Percentiles rank a stretch among this genome's conserved stretches.
These are phyloP conservation scores for Limosa lapponica DNA, from an alignment of 2,797 vertebrate species.

Conservation along the genomic window DNA sequence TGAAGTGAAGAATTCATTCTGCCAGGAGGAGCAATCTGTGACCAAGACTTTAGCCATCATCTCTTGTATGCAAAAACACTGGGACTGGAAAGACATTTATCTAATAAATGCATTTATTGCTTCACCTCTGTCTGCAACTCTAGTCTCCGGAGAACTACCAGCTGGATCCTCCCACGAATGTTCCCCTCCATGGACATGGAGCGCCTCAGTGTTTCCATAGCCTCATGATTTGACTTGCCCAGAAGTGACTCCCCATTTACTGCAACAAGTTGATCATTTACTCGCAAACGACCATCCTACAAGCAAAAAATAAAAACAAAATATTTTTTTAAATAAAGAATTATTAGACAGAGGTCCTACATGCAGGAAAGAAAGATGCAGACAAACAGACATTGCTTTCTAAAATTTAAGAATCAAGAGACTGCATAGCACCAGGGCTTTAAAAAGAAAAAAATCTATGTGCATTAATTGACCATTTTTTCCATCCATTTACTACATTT, in stretches of 20 bases:
- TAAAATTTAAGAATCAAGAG: background rate
- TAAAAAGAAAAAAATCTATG: background rate
- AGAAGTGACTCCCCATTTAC: constrained; percentile 93
- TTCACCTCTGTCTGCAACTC: constrained; percentile 74
- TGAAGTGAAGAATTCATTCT: background rate
- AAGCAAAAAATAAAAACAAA: background rate
- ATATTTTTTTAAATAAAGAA: background rate
- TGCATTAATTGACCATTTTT: background rate
- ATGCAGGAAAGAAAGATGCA: background rate
- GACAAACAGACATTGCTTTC: background rate
- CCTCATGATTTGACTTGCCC: constrained; percentile 92
- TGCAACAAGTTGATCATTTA: constrained; percentile 94
- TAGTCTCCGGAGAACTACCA: constrained; percentile 87
- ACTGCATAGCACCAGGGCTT: background rate
- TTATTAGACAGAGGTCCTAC: background rate
- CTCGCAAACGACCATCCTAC: constrained; percentile 90
- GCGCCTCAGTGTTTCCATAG: constrained; percentile 95
- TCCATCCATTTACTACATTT: background rate
- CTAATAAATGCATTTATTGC: background rate
- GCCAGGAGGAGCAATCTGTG: background rate
- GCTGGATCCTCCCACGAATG: constrained; percentile 91
- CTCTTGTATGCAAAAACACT: background rate
- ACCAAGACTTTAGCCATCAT: background rate
- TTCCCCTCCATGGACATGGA: constrained; percentile 99
- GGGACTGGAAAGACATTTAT: background rate